These are phyloP conservation scores for Mesocentrotus franciscanus DNA, from an alignment of 53 echinoderm and acorn worm genomes.

Conservation along the genomic window DNA sequence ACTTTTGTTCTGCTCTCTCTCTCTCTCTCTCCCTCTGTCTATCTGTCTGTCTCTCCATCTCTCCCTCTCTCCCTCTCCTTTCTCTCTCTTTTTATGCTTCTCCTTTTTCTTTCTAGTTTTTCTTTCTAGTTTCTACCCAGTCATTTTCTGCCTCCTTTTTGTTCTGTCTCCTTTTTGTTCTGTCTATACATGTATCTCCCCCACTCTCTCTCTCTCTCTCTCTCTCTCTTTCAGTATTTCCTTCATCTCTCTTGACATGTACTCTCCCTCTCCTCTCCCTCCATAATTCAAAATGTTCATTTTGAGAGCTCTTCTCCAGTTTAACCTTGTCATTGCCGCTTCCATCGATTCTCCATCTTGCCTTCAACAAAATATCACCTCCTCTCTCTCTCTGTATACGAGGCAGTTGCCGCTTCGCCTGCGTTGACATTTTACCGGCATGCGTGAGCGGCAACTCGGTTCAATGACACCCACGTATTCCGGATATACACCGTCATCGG, in stretches of 20 bases:
- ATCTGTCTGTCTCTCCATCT: background rate
- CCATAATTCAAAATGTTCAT: background rate
- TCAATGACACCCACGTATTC: conserved; percentile 37
- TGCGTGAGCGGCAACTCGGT: background rate
- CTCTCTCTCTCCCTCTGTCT: background rate
- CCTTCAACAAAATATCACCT: background rate
- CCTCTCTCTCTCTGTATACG: background rate
- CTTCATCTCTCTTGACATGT: background rate
- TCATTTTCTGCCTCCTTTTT: background rate
- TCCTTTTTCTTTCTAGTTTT: too few relatives aligned
- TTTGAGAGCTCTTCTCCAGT: background rate
- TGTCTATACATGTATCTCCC: too few relatives aligned
- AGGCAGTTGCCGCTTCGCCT: conserved; percentile 17
- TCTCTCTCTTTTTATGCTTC: background rate
- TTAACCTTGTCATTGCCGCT: background rate
- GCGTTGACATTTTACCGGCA: conserved; percentile 33
- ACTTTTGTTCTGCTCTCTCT: too few relatives aligned
- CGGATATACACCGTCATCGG: conserved; percentile 5
- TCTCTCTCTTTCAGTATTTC: background rate
- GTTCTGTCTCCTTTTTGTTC: background rate
- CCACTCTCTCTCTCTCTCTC: background rate
- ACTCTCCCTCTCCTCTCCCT: background rate
- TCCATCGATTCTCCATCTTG: background rate
- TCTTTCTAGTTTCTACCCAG: background rate
- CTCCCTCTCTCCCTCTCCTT: background rate